Conservation (phyloP, 2,888 invertebrate species). For the Tipula confusa region DNA sequence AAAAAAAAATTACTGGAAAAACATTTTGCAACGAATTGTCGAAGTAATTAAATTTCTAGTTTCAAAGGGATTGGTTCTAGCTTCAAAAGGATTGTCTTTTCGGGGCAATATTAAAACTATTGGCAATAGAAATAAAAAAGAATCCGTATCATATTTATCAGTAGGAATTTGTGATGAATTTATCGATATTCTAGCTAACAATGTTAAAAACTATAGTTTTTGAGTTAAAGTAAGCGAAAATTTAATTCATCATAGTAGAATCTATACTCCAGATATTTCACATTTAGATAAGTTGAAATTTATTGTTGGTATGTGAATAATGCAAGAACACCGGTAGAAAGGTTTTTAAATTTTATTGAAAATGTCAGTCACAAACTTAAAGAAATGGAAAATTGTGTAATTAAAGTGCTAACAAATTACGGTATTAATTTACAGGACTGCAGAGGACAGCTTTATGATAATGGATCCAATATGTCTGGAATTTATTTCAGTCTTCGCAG, state of each 20-base stretch:
- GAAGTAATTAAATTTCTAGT: not conserved
- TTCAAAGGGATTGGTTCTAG: too few relatives aligned
- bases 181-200: too few relatives aligned
- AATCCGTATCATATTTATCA: too few relatives aligned
- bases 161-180: too few relatives aligned
- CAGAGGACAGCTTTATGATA: too few relatives aligned
- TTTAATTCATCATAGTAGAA: slow-evolving; percentile 33
- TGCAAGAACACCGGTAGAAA: not conserved
- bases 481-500: too few relatives aligned
- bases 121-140: not conserved
- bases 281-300: slow-evolving; percentile 32
- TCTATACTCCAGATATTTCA: slow-evolving; percentile 33
- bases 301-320: not conserved
- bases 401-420: too few relatives aligned
- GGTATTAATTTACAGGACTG: too few relatives aligned
- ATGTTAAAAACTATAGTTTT: not conserved
- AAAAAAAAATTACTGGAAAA: slow-evolving; percentile 28
- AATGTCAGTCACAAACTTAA: slow-evolving; percentile 8
- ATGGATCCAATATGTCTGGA: too few relatives aligned
- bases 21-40: slow-evolving; percentile 27
- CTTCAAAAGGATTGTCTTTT: slow-evolving; percentile 9
- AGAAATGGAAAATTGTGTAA: not conserved
- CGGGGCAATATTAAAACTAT: too few relatives aligned
- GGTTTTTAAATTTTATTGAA: slow-evolving; percentile 28
- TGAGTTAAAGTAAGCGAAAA: slow-evolving; percentile 33